A percentile compares a stretch with the other conserved stretches of the same genome.
Conservation (phyloP, 2,888 invertebrate genomes). For the Acronicta alni region DNA sequence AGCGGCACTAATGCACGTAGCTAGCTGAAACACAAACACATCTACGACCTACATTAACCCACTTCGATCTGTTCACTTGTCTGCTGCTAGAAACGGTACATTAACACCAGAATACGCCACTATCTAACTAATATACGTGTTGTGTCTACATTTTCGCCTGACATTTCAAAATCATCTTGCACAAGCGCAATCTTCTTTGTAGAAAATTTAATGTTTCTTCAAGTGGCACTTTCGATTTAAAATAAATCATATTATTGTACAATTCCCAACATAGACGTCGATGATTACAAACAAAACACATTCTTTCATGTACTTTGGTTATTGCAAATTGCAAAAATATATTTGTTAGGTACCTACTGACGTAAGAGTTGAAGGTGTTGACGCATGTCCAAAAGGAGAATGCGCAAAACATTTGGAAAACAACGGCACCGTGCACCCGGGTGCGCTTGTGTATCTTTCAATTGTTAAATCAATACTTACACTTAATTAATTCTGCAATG, state of each 20-base stretch:
- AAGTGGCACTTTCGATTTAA: slow-evolving; percentile 41
- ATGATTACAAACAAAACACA: slow-evolving; percentile 16
- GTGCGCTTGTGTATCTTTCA: too few species aligned
- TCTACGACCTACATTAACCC: slow-evolving; percentile 33
- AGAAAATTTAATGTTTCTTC: slow-evolving; percentile 7
- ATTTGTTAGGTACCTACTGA: slow-evolving; percentile 11
- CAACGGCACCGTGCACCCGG: neutral
- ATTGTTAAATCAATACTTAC: neutral
- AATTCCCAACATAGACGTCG: slow-evolving; percentile 14
- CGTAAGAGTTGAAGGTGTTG: slow-evolving; percentile 21
- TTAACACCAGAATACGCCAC: slow-evolving; percentile 12
- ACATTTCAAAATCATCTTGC: slow-evolving; percentile 25
- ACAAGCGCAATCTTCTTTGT: slow-evolving; percentile 33
- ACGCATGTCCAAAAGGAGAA: slow-evolving; percentile 12
- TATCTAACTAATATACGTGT: neutral
- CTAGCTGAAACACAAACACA: slow-evolving; percentile 25
- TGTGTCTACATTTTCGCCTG: neutral
- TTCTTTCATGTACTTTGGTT: slow-evolving; percentile 12
- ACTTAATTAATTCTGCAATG: neutral
- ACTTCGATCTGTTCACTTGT: slow-evolving; percentile 32
- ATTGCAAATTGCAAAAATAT: slow-evolving; percentile 6
- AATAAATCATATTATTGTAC: slow-evolving; percentile 25
- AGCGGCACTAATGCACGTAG: slow-evolving; percentile 21
- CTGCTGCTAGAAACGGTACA: slow-evolving; percentile 12
- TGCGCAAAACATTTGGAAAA: slow-evolving; percentile 2